Evolutionary conservation across 2,888 invertebrate genomes (phyloP).

Genomic region (Eulithis testata): DNA sequence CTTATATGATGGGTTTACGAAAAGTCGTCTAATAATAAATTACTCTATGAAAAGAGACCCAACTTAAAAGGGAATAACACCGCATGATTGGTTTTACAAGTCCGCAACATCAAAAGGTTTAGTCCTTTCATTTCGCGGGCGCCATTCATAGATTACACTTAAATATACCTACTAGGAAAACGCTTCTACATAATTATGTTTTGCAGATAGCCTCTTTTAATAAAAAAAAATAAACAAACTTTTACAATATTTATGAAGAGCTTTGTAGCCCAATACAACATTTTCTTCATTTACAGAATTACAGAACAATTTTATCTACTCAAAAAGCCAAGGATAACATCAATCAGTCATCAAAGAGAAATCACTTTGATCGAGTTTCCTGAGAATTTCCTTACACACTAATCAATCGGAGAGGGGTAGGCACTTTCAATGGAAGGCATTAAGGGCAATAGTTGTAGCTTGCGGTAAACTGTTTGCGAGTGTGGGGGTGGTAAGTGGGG

Average conservation of each 20-base stretch:
- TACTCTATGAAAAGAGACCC: constrained; percentile 49
- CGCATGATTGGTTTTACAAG: constrained; percentile 64
- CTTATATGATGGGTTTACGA: constrained; percentile 25
- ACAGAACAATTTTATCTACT: constrained; percentile 21
- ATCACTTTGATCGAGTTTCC: constrained; percentile 74
- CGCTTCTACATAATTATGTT: constrained; percentile 52
- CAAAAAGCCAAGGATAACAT: constrained; percentile 43
- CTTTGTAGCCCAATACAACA: constrained; percentile 13
- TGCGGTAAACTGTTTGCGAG: constrained; percentile 81
- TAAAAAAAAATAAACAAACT: not conserved
- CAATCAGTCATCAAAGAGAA: constrained; percentile 44
- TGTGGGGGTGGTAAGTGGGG: constrained; percentile 45
- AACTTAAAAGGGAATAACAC: constrained; percentile 59
- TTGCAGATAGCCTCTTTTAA: constrained; percentile 11
- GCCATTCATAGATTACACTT: constrained; percentile 60
- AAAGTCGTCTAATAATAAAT: constrained; percentile 39
- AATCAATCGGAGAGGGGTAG: constrained; percentile 75
- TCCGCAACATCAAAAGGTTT: constrained; percentile 58
- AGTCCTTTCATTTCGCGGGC: constrained; percentile 59
- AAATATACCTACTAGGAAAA: constrained; percentile 51
- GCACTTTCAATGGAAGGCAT: constrained; percentile 76
- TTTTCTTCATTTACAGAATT: constrained; percentile 19
- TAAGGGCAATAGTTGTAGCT: constrained; percentile 81
- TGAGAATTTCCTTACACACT: constrained; percentile 75
- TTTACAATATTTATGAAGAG: constrained; percentile 17